Evolutionary conservation across 2,113 vertebrate genomes (phyloP).

Genomic region (Carlito syrichta): DNA sequence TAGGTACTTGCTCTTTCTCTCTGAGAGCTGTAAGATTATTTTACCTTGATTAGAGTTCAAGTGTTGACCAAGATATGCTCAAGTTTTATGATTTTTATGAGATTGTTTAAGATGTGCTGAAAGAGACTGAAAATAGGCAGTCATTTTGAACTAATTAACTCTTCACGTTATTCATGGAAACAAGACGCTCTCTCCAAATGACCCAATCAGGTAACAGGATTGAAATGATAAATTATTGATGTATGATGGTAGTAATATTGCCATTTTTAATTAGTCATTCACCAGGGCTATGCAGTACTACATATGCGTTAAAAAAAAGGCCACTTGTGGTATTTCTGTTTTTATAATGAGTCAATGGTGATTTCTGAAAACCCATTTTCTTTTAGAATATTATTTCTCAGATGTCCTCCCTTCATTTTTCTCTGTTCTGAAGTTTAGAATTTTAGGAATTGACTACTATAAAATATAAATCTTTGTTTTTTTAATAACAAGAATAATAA

Average conservation of each 20-base stretch:
- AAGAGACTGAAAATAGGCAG: neutral
- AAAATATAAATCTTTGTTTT: neutral
- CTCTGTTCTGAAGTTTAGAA: neutral
- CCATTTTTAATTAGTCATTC: neutral
- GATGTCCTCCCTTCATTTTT: neutral
- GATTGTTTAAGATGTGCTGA: neutral
- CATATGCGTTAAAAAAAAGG: neutral
- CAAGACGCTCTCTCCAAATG: neutral
- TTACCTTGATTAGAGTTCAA: neutral
- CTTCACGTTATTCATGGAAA: neutral
- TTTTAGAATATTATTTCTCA: neutral
- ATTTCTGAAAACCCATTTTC: neutral
- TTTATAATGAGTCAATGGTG: neutral
- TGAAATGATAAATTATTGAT: neutral
- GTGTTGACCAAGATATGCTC: neutral
- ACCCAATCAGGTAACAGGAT: neutral
- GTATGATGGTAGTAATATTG: neutral
- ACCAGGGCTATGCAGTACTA: rapidly evolving
- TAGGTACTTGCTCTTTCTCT: neutral
- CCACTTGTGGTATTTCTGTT: neutral
- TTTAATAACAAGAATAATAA: neutral
- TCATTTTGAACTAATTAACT: neutral
- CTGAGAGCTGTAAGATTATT: neutral
- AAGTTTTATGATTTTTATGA: neutral
- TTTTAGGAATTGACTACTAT: neutral